Evolutionary conservation across 2,113 vertebrate species (phyloP), one percentile per base, ranked within the genome.

Genomic region (Zootoca vivipara): DNA sequence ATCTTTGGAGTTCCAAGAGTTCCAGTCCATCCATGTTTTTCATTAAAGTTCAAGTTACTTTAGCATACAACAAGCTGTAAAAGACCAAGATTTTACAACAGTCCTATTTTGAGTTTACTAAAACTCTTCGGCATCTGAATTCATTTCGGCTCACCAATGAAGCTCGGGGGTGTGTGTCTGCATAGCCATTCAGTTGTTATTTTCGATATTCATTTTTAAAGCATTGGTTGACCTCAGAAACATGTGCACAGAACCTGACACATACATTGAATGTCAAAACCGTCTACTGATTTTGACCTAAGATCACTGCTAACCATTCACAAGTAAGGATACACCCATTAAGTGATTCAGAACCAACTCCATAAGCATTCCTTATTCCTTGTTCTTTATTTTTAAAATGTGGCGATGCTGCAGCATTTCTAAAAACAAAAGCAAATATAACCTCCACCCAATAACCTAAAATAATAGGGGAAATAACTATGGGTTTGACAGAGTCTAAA

Each of bases 41-140:
- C 62, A 86, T 89, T 81, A 82, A 65, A 52, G 20, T 40, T 89
- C 58, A 83, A 30, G 10, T 83, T 78, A 77, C 26, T 78, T 78
- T 83, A 88, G 67, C 30, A 67, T 83, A 28, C 62, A 65, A 28
- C 28, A 58, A 42, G 56, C 64, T 56, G 58, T n/a, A 74, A 40
- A 28, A n/a, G 38, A 62, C 16, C 33, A 72, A 46, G 79, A 33
- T 77, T 88, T 88, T 88, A 72, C 72, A 88, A 69, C 35, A 52
- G 9, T 78, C 33, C 62, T 88, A 56, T 52, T 88, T 78, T 83
- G 80, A 88, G n/a, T 40, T 78, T 13, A 6, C 20, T 69, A 40
- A n/a, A 52, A 15, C 24, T 20, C 10, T 83, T 69, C 28, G 46
- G 78, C 72, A 88, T 83, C 22, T 83, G 81, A 58, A 46, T 82